These are phyloP conservation scores for Ptycholaimellus sp. DNA, from an alignment of 2,888 invertebrate genomes.

Conservation along the genomic window DNA sequence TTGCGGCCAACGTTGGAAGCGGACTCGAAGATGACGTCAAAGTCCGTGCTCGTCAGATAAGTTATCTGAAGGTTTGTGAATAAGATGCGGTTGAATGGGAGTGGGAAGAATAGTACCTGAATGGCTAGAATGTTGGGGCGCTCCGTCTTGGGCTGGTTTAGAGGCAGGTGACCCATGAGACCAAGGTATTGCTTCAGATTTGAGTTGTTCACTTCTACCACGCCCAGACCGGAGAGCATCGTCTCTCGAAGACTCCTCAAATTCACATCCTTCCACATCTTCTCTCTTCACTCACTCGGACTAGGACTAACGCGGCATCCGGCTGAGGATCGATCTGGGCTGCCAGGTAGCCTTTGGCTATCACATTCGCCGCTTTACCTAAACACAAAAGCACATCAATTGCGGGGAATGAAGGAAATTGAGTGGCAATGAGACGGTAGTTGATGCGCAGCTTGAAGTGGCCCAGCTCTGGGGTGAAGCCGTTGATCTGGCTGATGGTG, in stretches of 20 bases:
- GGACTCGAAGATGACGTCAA: conserved; percentile 61
- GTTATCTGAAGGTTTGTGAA: too few species aligned
- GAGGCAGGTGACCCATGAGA: conserved; percentile 5
- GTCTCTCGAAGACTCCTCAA: conserved; percentile 7
- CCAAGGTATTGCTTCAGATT: conserved; percentile 1
- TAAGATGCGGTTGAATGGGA: too few species aligned
- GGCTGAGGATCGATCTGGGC: conserved; percentile 8
- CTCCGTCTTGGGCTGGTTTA: conserved; percentile 2
- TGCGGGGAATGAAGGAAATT: too few species aligned
- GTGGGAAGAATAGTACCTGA: conserved; percentile 41
- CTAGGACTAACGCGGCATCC: conserved; percentile 15
- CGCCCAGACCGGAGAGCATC: conserved; percentile 15
- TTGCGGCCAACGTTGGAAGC: conserved; percentile 38
- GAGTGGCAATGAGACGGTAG: too few species aligned
- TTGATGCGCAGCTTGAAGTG: conserved; percentile 49
- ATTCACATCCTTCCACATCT: too few species aligned
- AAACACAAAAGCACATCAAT: too few species aligned
- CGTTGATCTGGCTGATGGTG: conserved; percentile 43
- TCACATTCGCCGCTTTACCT: conserved; percentile 20
- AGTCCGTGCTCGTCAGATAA: conserved; percentile 51
- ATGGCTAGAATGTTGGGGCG: conserved; percentile 28
- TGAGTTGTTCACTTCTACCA: conserved; percentile 9
- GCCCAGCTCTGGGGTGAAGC: conserved; percentile 51
- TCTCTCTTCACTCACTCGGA: too few species aligned
- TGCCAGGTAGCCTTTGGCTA: conserved; percentile 14